Base-by-base conservation (phyloP, 2,888 invertebrate genomes). In the Drosophila leonis region DNA sequence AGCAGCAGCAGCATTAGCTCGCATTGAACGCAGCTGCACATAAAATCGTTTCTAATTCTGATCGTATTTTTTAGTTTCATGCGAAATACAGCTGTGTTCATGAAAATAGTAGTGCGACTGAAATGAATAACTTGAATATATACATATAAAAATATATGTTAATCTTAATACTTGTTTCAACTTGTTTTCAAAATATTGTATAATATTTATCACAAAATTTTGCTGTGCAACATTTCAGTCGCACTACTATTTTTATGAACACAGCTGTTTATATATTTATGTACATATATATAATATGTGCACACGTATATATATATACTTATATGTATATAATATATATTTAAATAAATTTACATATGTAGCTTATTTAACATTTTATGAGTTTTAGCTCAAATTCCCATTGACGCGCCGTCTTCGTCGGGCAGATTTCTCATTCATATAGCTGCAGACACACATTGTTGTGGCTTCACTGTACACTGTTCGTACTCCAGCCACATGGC, bases 391-490 rank as follows among this genome's bases (percentile, higher is more conserved):
- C 2, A 15, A 20, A 39, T 31, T 29, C 33, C 42, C 41, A 49
- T 20, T 35, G 15, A 13, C 10, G 24, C 12, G 33, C 5, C 27
- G 37, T n/a, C n/a, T 10, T 15, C 37, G 1, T 4, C n/a, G 4
- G 2, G n/a, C 37, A 42, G 42, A 42, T 4, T 9, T 29, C 12
- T 27, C 44, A 20, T 44, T 39, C 54, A n/a, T 10, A 44, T 31
- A 33, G 49, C n/a, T 7, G 41, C n/a, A 27, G 15, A 44, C 24
- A 60, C 8, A 15, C 15, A 46, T 65, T 55, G 18, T 1, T 51
- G 18, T 61, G 78, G 72, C 78, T 72, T 78, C 78, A 29, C 24
- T 41, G 55, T 44, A 15, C 15, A 29, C 24, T 41, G 55, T 44
- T 12, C 15, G 56, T 15, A 46, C 24, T 31, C 13, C 49, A 41